Evolutionary conservation across 2,888 invertebrate genomes (phyloP).

Genomic region (Pantelozetes paolii): DNA sequence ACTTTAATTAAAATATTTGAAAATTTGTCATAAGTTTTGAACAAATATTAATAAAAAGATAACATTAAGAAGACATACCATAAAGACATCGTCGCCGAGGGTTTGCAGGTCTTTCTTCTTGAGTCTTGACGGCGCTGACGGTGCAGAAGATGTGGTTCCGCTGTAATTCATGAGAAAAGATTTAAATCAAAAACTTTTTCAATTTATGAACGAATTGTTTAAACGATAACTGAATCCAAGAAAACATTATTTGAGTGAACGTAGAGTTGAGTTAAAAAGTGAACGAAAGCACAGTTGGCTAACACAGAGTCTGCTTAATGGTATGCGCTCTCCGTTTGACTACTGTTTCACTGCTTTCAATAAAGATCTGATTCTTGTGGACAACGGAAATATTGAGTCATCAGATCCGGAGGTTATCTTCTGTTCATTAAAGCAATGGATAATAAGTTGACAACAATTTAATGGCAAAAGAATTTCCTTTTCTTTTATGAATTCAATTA

Average conservation of each 20-base stretch:
- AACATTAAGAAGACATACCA: background rate
- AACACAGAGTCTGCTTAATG: slow-evolving; percentile 7
- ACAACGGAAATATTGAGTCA: background rate
- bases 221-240: background rate
- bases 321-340: background rate
- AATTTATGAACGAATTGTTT: too few species aligned
- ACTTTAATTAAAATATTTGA: too few species aligned
- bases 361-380: background rate
- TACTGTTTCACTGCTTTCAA: background rate
- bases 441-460: background rate
- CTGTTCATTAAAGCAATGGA: background rate
- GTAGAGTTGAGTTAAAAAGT: background rate
- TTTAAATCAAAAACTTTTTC: background rate
- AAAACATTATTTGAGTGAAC: background rate
- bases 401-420: background rate
- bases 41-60: too few species aligned
- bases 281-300: background rate
- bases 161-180: slow-evolving; percentile 2
- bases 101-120: background rate
- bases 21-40: too few species aligned
- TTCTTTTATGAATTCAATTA: background rate
- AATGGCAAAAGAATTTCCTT: background rate
- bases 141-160: background rate
- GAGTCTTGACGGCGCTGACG: background rate
- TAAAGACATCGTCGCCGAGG: background rate